Conservation (phyloP, 2,888 invertebrate genomes). For the Alsophila aescularia region DNA sequence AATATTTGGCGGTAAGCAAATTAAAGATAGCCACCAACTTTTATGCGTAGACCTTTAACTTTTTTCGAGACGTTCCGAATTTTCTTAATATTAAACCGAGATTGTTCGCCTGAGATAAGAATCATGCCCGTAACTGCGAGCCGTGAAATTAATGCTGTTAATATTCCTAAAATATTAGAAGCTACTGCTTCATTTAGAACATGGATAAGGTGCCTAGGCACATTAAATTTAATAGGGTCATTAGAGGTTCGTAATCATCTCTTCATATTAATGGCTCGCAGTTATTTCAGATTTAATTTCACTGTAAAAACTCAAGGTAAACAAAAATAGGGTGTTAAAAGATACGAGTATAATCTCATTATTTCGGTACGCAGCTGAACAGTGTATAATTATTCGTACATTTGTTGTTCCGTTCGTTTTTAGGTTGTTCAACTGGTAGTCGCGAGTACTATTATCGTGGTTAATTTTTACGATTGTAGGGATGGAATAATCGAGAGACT, state of each 20-base stretch:
- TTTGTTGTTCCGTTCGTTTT: too few species aligned
- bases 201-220: slow-evolving; percentile 21
- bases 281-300: slow-evolving; percentile 19
- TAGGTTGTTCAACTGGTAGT: too few species aligned
- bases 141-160: slow-evolving; percentile 35
- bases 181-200: slow-evolving; percentile 20
- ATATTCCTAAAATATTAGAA: slow-evolving; percentile 29
- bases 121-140: slow-evolving; percentile 28
- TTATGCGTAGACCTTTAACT: slow-evolving; percentile 10
- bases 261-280: slow-evolving; percentile 21
- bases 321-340: not conserved
- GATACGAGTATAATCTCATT: not conserved
- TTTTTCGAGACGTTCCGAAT: slow-evolving; percentile 18
- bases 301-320: not conserved
- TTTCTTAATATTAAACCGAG: slow-evolving; percentile 33
- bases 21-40: slow-evolving; percentile 10
- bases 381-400: too few species aligned
- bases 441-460: too few species aligned
- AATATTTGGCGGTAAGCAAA: slow-evolving; percentile 10
- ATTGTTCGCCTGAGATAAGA: slow-evolving; percentile 30
- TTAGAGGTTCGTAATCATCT: slow-evolving; percentile 25
- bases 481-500: too few species aligned
- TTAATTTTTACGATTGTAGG: too few species aligned
- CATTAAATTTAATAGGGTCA: slow-evolving; percentile 25
- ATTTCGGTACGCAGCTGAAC: too few species aligned